These are phyloP conservation scores for Atethmia centrago DNA, from an alignment of 2,888 invertebrate species.

Conservation along the genomic window DNA sequence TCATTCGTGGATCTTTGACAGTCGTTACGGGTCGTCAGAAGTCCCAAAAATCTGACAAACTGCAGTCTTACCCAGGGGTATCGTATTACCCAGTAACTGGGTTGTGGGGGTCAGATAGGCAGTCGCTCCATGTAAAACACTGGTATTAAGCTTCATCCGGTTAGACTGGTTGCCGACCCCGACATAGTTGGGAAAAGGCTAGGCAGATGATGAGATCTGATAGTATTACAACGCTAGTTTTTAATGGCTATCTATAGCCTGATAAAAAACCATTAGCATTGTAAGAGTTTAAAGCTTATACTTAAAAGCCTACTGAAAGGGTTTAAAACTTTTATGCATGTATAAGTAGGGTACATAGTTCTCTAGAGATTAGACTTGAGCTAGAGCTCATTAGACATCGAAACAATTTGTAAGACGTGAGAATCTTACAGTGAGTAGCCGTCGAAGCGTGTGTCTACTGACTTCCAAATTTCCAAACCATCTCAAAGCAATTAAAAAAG, in stretches of 20 bases:
- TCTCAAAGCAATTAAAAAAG: slow-evolving; percentile 59
- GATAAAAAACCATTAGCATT: neutral
- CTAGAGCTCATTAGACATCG: neutral
- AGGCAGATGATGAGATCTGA: too few species aligned
- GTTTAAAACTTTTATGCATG: neutral
- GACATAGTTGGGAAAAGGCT: too few species aligned
- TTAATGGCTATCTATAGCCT: neutral
- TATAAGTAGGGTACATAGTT: neutral
- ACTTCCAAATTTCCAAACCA: slow-evolving; percentile 18
- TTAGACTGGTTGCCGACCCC: too few species aligned
- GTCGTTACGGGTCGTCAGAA: too few species aligned
- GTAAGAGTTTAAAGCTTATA: neutral
- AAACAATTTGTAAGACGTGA: slow-evolving; percentile 10
- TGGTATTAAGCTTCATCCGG: too few species aligned
- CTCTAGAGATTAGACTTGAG: too few species aligned
- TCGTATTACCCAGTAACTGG: too few species aligned
- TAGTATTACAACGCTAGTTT: neutral
- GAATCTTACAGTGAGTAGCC: slow-evolving; percentile 3
- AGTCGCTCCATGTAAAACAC: too few species aligned
- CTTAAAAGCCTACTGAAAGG: neutral
- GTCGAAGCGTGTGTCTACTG: slow-evolving; percentile 5
- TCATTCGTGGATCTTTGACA: too few species aligned
- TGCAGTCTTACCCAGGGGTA: too few species aligned
- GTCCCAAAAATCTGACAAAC: too few species aligned
- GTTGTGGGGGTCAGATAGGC: too few species aligned